Evolutionary conservation across 2,797 vertebrate species (phyloP).

Genomic region (Bucorvus abyssinicus): DNA sequence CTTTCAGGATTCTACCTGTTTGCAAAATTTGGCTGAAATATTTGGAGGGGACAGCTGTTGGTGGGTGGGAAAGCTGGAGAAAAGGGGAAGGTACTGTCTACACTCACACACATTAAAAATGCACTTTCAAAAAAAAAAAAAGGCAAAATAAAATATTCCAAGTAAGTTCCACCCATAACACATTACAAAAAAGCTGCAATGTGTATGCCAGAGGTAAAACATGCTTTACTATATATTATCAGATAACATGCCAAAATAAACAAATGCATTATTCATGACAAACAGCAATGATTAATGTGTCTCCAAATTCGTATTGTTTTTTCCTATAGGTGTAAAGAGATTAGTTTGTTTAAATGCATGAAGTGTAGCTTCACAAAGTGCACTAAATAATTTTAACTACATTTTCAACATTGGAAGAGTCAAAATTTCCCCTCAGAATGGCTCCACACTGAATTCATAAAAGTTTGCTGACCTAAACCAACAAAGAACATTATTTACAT

Average conservation of each 20-base stretch:
- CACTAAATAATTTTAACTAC: conserved; percentile 51
- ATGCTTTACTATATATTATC: background rate
- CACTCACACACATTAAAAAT: background rate
- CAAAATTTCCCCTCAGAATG: background rate
- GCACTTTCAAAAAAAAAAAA: background rate
- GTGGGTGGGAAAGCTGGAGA: background rate
- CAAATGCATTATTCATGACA: conserved; percentile 63
- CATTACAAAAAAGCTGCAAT: background rate
- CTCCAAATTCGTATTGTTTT: conserved; percentile 32
- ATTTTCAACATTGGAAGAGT: background rate
- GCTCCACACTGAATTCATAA: background rate
- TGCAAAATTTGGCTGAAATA: background rate
- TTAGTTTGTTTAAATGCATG: conserved; percentile 36
- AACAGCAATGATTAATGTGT: conserved; percentile 44
- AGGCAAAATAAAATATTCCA: background rate
- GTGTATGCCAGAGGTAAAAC: conserved; percentile 7
- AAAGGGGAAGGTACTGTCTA: background rate
- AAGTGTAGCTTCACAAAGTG: conserved; percentile 1
- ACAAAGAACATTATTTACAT: background rate
- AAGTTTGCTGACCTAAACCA: background rate
- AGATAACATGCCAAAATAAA: conserved; percentile 35
- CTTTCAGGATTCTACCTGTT: background rate
- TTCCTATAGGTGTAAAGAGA: conserved; percentile 24
- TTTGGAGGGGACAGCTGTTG: background rate
- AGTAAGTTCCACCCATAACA: background rate